Evolutionary conservation across 2,888 invertebrate species (phyloP).

Genomic region (Amblyjoppa fuscipennis): DNA sequence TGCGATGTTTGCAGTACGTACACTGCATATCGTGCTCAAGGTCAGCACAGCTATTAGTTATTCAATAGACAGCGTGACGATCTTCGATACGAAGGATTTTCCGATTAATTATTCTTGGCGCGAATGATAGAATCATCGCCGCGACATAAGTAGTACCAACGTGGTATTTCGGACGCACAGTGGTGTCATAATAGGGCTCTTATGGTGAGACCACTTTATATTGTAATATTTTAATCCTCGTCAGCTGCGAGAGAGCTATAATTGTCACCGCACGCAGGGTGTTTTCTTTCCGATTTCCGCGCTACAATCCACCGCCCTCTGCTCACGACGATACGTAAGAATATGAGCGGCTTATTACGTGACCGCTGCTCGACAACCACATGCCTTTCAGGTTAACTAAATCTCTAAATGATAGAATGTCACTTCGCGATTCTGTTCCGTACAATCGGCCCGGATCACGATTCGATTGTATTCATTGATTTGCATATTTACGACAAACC

Average conservation of each 20-base stretch:
- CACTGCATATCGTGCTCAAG: slow-evolving; percentile 30
- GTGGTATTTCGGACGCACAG: not conserved
- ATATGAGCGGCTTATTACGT: slow-evolving; percentile 64
- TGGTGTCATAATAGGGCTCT: slow-evolving; percentile 20
- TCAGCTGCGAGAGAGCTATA: not conserved
- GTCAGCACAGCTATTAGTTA: slow-evolving; percentile 36
- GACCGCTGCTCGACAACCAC: slow-evolving; percentile 47
- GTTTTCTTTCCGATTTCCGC: slow-evolving; percentile 40
- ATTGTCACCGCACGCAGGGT: slow-evolving; percentile 27
- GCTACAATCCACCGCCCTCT: slow-evolving; percentile 41
- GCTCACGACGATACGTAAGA: slow-evolving; percentile 51
- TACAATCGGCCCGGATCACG: not conserved
- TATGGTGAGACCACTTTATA: slow-evolving; percentile 52
- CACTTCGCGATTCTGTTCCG: not conserved
- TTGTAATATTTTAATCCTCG: not conserved
- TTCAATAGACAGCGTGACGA: slow-evolving; percentile 53
- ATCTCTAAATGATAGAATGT: not conserved
- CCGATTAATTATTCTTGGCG: slow-evolving; percentile 46
- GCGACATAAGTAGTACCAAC: not conserved
- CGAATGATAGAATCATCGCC: slow-evolving; percentile 5
- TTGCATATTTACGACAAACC: slow-evolving; percentile 25
- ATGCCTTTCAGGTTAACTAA: slow-evolving; percentile 62
- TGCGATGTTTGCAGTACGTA: not conserved
- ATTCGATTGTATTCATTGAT: slow-evolving; percentile 10
- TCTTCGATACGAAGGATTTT: slow-evolving; percentile 49